Conservation (phyloP, 2,113 vertebrate species). For the Platysteira castanea region DNA sequence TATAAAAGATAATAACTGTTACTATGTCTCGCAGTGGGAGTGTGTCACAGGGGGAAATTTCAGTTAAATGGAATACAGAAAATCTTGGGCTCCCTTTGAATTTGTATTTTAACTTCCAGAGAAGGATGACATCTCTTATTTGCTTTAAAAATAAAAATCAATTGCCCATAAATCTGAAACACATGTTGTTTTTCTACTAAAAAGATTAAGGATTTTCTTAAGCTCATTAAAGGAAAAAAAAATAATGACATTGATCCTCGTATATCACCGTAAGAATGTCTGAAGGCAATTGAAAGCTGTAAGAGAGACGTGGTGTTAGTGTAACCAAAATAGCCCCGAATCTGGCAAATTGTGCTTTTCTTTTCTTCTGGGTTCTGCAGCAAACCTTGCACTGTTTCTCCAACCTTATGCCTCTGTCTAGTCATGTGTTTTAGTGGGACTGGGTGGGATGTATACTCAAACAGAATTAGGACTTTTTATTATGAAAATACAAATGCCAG, state of each 20-base stretch:
- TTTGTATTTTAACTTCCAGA: neutral
- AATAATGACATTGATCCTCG: neutral
- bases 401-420: neutral
- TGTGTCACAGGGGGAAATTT: neutral
- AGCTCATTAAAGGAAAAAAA: slow-evolving; percentile 38
- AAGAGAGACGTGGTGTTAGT: neutral
- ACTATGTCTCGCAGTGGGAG: neutral
- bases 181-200: slow-evolving; percentile 40
- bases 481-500: slow-evolving; percentile 29
- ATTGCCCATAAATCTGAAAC: slow-evolving; percentile 38
- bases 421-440: neutral
- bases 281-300: slow-evolving; percentile 4
- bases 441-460: neutral
- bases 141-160: slow-evolving; percentile 50
- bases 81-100: neutral
- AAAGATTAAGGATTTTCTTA: slow-evolving; percentile 53
- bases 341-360: neutral
- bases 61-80: neutral
- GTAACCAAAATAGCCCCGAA: neutral
- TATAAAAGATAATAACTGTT: neutral
- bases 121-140: slow-evolving; percentile 48
- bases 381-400: neutral
- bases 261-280: neutral
- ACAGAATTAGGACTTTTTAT: neutral
- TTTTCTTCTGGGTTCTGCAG: neutral